A percentile compares a stretch with the other conserved stretches of the same genome.
phyloP scores from a whole-genome alignment of 2,797 vertebrate species.

The Muscicapa comitata region DNA sequence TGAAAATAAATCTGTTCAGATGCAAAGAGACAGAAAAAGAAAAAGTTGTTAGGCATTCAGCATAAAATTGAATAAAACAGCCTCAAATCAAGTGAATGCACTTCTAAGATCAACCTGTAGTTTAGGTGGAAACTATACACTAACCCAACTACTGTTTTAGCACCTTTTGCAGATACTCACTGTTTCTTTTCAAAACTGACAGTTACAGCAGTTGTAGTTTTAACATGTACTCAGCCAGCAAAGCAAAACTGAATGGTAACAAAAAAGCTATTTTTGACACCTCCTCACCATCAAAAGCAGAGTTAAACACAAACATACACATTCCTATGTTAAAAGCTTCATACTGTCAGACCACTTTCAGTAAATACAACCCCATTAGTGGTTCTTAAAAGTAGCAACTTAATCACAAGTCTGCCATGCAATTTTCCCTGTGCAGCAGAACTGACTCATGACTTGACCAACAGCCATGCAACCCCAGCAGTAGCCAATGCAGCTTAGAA shows the following conservation, averaged over 20 bases:
- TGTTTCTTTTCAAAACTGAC: background rate
- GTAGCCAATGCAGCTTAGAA: background rate
- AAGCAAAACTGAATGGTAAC: background rate
- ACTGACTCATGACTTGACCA: background rate
- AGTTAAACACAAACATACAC: background rate
- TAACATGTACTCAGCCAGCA: background rate
- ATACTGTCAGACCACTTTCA: background rate
- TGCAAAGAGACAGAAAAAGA: background rate
- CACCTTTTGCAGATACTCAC: background rate
- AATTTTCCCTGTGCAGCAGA: background rate
- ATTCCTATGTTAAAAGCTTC: background rate
- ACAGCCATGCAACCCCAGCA: rapidly evolving
- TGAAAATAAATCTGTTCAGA: background rate
- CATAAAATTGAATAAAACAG: background rate
- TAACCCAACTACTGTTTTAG: background rate
- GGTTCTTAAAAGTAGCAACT: background rate
- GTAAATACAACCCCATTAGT: background rate
- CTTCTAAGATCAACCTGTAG: background rate
- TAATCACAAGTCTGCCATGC: background rate
- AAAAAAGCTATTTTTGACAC: background rate
- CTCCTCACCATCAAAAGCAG: rapidly evolving
- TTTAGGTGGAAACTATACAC: background rate
- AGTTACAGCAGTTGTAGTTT: background rate
- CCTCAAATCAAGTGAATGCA: background rate
- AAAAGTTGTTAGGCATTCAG: background rate